These are phyloP conservation scores for Pipistrellus kuhlii DNA, from an alignment of 2,797 vertebrate species.

Conservation along the genomic window DNA sequence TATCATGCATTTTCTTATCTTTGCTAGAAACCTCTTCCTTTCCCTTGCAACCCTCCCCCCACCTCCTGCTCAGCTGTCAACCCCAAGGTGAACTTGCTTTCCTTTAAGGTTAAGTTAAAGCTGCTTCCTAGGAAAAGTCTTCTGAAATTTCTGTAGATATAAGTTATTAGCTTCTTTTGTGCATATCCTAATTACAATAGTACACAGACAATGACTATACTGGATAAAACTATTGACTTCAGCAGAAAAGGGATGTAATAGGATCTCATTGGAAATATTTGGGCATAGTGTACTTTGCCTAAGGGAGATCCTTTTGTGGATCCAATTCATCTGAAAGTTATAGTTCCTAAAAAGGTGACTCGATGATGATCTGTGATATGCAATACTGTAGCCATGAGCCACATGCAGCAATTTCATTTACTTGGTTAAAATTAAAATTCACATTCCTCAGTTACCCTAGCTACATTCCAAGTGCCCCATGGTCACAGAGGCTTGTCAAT, in stretches of 20 bases:
- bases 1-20: neutral
- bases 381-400: neutral
- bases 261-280: slow-evolving; percentile 40
- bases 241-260: neutral
- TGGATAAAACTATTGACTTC: slow-evolving; percentile 6
- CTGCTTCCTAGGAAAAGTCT: slow-evolving; percentile 30
- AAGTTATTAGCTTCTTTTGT: slow-evolving; percentile 35
- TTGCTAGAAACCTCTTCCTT: neutral
- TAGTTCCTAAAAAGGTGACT: slow-evolving; percentile 42
- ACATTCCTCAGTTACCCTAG: neutral
- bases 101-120: slow-evolving; percentile 52
- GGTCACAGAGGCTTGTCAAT: neutral
- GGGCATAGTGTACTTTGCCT: neutral
- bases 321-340: slow-evolving; percentile 44
- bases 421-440: slow-evolving; percentile 34
- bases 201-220: neutral
- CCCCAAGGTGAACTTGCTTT: neutral
- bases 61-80: neutral
- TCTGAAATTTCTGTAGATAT: neutral
- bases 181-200: slow-evolving; percentile 28
- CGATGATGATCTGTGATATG: neutral
- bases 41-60: too few relatives aligned
- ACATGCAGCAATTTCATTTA: slow-evolving; percentile 27
- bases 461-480: neutral
- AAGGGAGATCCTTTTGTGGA: slow-evolving; percentile 16